Conservation (phyloP, 2,888 invertebrate genomes). For the Sesamia inferens region DNA sequence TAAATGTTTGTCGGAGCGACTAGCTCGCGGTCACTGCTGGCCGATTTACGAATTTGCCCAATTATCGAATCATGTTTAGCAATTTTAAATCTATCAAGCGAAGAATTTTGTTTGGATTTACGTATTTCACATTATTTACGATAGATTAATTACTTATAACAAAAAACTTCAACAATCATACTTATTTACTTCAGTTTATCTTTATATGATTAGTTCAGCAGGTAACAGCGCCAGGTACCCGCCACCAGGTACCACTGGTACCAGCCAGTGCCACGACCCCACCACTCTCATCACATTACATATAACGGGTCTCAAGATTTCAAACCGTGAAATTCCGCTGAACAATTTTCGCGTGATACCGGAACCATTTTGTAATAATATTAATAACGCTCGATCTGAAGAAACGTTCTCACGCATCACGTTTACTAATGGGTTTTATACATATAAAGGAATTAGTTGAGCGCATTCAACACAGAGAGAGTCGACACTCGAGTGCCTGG, state of each 20-base stretch:
- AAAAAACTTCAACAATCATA: constrained; percentile 4
- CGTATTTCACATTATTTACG: constrained; percentile 1
- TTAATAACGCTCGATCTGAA: constrained; percentile 3
- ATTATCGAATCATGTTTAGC: constrained; percentile 43
- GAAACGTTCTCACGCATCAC: constrained; percentile 51
- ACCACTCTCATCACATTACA: constrained; percentile 3
- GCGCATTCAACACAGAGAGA: constrained; percentile 26
- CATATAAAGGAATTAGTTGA: constrained; percentile 34
- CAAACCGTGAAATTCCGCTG: constrained; percentile 38
- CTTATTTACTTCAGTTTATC: not conserved
- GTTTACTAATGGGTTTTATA: constrained; percentile 38
- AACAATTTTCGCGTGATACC: constrained; percentile 42
- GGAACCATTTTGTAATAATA: constrained; percentile 25
- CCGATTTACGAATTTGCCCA: constrained; percentile 22
- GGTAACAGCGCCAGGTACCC: not conserved
- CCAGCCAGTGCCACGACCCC: not conserved
- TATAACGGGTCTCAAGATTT: constrained; percentile 27
- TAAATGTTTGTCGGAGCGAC: constrained; percentile 42
- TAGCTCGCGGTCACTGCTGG: constrained; percentile 12
- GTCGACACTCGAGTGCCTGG: constrained; percentile 23
- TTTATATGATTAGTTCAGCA: not conserved
- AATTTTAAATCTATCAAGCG: constrained; percentile 26
- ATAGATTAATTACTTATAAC: too few species aligned
- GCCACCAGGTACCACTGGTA: too few species aligned
- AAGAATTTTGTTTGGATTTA: constrained; percentile 22